Percentiles rank a stretch among this genome's conserved stretches.
Conservation (phyloP, 2,113 vertebrate genomes). For the Thinocorus orbignyianus region DNA sequence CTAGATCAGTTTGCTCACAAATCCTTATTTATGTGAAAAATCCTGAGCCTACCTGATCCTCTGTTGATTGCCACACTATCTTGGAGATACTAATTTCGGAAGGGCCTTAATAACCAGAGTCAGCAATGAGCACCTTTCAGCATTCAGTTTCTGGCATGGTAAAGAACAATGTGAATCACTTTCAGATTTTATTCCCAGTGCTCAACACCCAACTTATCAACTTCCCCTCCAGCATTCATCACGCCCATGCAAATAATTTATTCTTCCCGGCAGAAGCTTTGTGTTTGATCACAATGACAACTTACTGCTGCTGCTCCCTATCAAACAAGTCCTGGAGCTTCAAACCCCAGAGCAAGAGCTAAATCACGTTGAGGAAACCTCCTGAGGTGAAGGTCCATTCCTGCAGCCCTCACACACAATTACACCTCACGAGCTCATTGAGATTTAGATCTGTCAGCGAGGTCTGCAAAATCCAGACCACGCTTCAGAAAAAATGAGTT, state of each 20-base stretch:
- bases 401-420: background rate
- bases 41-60: background rate
- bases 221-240: slow-evolving; percentile 33
- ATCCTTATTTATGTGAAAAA: background rate
- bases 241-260: slow-evolving; percentile 43
- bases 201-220: slow-evolving; percentile 39
- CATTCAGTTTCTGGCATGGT: background rate
- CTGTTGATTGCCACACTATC: background rate
- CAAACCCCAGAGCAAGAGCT: background rate
- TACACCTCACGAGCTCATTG: background rate
- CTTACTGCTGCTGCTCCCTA: slow-evolving; percentile 1
- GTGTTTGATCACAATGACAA: slow-evolving; percentile 61
- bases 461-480: background rate
- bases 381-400: rapidly evolving
- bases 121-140: background rate
- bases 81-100: background rate
- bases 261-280: slow-evolving; percentile 47
- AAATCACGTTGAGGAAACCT: background rate
- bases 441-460: background rate
- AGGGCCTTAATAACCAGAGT: background rate
- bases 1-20: background rate
- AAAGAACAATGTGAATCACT: background rate
- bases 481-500: background rate
- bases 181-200: slow-evolving; percentile 10
- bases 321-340: background rate